Evolutionary conservation across 92 coral and sea anemone species (phyloP).

Genomic region (Virgularia gustaviana): DNA sequence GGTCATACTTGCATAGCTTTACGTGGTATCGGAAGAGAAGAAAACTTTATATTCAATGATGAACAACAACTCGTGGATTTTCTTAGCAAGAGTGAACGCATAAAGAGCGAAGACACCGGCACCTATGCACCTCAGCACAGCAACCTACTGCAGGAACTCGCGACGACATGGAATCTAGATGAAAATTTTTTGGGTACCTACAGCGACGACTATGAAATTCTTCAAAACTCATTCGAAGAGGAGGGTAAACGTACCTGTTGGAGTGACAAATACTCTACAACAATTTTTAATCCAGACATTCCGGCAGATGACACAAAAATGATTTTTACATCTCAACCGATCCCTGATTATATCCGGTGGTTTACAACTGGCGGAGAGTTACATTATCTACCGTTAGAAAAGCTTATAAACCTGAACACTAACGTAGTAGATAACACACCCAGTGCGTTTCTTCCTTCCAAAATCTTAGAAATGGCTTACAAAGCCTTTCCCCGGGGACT

Average conservation of each 20-base stretch:
- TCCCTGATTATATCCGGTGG: conserved; percentile 54
- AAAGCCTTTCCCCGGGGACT: conserved; percentile 19
- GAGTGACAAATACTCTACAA: conserved; percentile 37
- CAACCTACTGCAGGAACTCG: conserved; percentile 5
- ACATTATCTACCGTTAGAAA: conserved; percentile 38
- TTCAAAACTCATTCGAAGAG: conserved; percentile 30
- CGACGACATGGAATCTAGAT: not conserved
- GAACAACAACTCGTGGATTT: conserved; percentile 40
- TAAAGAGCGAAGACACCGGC: conserved; percentile 17
- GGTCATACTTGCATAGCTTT: conserved; percentile 24
- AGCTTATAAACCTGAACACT: not conserved
- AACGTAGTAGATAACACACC: conserved; percentile 29
- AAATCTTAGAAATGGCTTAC: conserved; percentile 12
- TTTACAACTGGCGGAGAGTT: conserved; percentile 37
- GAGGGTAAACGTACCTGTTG: conserved; percentile 45
- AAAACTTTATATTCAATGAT: conserved; percentile 41
- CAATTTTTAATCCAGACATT: conserved; percentile 26
- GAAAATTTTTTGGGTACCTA: conserved; percentile 23
- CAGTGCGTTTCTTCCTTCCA: conserved; percentile 27
- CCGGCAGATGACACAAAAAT: conserved; percentile 1
- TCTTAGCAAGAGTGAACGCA: conserved; percentile 31
- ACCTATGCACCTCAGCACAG: not conserved
- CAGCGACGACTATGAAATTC: conserved; percentile 42
- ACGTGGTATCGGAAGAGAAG: conserved; percentile 32
- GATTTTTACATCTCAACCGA: conserved; percentile 31